Base-by-base conservation (phyloP, 1,140 invertebrate species). In the Carcinoscorpius rotundicauda region DNA sequence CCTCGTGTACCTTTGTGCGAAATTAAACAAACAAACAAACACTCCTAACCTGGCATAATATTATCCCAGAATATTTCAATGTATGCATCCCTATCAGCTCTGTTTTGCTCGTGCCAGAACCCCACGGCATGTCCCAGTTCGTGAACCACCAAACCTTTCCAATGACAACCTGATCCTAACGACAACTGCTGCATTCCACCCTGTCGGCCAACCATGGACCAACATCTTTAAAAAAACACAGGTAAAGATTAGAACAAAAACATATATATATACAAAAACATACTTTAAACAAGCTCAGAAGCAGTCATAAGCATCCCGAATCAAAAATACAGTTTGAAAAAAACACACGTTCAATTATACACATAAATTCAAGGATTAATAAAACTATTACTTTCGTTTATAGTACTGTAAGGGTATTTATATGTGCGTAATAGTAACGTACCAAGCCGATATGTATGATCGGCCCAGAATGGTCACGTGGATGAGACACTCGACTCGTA, bases 111-210 rank as follows among this genome's bases (percentile, higher is more conserved):
- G 51, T 76, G 82, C 69, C 78, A 81, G 72, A 85, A 85, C n/a
- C 85, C 85, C 3, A 85, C 69, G 0, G 83, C 82, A 70, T 86
- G 85, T 70, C 85, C 77, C 4, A 86, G 74, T 74, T 86, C 84
- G 69, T 87, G 85, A 55, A 84, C 75, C 11, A 84, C 77, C 4
- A 82, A 81, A 4, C 83, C 83, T 62, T 57, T 50, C 66, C 70
- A 49, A 11, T 69, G 58, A 51, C 68, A 70, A 4, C 29, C 58
- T 4, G 5, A 11, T 3, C 66, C 70, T 11, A 71, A 57, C 0
- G 68, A 64, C 5, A 71, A 10, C 5, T 52, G 50, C 51, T 71
- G 70, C 53, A 64, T 50, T 3, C 70, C 68, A n/a, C 68, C 68
- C 58, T 62, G 51, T 52, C 64, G 58, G 4, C 70, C 70, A 5